These are phyloP conservation scores for Parasteatoda tepidariorum DNA, from an alignment of 1,140 invertebrate genomes.

Conservation along the genomic window DNA sequence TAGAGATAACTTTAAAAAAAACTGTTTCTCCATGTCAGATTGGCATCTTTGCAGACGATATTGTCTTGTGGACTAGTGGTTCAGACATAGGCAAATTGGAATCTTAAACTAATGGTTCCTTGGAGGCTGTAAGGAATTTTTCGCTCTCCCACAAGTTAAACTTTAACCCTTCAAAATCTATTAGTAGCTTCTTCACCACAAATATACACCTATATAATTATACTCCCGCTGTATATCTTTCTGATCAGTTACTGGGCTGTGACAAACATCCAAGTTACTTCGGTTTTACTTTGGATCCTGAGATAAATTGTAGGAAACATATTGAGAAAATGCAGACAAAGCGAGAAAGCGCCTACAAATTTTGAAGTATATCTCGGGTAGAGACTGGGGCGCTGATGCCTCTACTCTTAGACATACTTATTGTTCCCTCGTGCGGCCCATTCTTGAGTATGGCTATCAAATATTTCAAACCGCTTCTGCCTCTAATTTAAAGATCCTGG, in stretches of 20 bases:
- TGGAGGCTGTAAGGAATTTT: background rate
- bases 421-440: background rate
- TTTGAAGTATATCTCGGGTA: background rate
- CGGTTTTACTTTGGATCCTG: background rate
- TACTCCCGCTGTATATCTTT: background rate
- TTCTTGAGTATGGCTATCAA: background rate
- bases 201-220: slow-evolving; percentile 21
- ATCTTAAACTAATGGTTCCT: background rate
- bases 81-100: background rate
- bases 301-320: background rate
- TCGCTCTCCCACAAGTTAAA: background rate
- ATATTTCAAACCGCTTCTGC: background rate
- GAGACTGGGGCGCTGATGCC: background rate
- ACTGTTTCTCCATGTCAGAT: background rate
- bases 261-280: background rate
- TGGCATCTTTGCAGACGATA: slow-evolving; percentile 16
- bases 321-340: background rate
- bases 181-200: slow-evolving; percentile 7
- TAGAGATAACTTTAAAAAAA: too few relatives aligned
- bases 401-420: background rate
- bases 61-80: background rate
- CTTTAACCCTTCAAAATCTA: slow-evolving; percentile 3
- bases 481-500: background rate
- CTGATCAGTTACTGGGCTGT: background rate
- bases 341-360: background rate